These are phyloP conservation scores for Eremophila alpestris DNA, from an alignment of 2,797 vertebrate genomes.

Conservation along the genomic window DNA sequence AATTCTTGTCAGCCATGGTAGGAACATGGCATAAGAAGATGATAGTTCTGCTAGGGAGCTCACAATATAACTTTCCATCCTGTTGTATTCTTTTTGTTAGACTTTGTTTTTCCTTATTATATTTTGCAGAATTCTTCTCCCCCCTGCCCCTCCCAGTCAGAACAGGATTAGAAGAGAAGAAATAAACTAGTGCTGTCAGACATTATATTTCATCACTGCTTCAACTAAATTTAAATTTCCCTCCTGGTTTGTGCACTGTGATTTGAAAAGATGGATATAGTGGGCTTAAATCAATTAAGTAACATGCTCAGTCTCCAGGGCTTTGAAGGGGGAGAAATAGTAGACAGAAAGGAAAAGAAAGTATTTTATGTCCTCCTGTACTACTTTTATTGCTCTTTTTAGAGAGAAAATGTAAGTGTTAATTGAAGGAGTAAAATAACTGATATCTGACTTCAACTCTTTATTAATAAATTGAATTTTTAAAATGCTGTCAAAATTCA, in stretches of 20 bases:
- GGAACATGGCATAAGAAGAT: background rate
- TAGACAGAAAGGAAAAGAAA: background rate
- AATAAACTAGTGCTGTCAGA: background rate
- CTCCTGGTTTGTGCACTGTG: background rate
- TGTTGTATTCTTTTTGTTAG: background rate
- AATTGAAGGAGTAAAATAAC: background rate
- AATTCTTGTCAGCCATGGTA: background rate
- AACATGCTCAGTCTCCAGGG: background rate
- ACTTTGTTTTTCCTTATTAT: background rate
- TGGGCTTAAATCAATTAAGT: slow-evolving; percentile 22
- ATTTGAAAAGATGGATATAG: background rate
- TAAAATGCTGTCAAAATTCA: background rate
- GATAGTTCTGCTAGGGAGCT: background rate
- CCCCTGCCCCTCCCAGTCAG: accelerated
- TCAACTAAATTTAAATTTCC: background rate
- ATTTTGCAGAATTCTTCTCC: background rate
- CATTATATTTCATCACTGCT: background rate
- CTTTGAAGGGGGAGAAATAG: background rate
- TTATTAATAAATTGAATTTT: background rate
- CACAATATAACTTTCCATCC: background rate
- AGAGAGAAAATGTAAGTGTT: background rate
- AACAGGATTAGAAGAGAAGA: background rate
- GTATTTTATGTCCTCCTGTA: background rate
- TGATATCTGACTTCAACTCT: background rate
- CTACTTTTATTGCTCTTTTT: background rate